Conservation (phyloP, 2,113 vertebrate species). For the Coracopsis vasa region DNA sequence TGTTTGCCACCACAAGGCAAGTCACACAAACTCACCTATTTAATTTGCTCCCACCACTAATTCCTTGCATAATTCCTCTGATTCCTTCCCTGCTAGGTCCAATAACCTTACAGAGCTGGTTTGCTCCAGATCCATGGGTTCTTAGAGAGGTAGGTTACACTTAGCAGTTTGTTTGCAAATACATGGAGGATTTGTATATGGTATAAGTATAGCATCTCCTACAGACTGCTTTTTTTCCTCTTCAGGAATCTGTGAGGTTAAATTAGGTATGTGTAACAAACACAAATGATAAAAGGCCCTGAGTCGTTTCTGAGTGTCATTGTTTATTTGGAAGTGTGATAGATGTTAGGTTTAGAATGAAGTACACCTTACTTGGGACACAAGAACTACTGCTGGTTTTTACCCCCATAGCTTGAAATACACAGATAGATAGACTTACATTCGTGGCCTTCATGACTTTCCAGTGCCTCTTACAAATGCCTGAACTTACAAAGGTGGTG, state of each 20-base stretch:
- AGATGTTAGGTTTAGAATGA: background rate
- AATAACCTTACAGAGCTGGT: background rate
- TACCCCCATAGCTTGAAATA: background rate
- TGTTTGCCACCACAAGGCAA: background rate
- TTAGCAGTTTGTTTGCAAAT: background rate
- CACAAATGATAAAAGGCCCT: background rate
- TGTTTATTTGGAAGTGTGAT: background rate
- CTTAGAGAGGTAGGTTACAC: background rate
- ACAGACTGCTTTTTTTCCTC: background rate
- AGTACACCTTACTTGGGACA: background rate
- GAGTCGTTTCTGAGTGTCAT: background rate
- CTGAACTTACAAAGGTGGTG: background rate
- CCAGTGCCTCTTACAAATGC: background rate
- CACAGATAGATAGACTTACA: rapidly evolving
- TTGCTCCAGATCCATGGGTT: background rate
- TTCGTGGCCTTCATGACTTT: background rate
- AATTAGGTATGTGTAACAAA: background rate
- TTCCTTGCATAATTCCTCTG: background rate
- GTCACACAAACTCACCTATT: background rate
- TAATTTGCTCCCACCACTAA: background rate
- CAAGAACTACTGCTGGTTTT: background rate
- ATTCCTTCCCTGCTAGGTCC: background rate
- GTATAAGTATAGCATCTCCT: background rate
- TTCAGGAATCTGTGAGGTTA: background rate
- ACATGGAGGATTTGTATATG: background rate